A percentile compares a stretch with the other conserved stretches of the same genome.
phyloP scores from a whole-genome alignment of 2,797 vertebrate genomes.

The Sarcoramphus papa region DNA sequence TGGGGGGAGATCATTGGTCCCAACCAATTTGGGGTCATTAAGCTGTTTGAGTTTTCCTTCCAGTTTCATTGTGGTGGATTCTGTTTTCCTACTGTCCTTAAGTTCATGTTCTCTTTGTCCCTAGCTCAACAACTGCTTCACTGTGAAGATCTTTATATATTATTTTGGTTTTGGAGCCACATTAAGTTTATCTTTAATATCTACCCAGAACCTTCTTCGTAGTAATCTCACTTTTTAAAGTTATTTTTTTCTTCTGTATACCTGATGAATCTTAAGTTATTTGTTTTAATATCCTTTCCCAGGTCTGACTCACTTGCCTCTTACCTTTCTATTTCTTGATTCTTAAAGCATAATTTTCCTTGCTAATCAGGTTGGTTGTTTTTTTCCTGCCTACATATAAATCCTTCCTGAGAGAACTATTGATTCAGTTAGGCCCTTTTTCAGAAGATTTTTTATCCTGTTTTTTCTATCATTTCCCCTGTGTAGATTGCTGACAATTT shows the following conservation, averaged over 20 bases:
- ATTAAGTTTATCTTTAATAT: neutral
- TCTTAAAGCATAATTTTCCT: neutral
- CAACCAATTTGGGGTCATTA: neutral
- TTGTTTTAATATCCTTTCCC: neutral
- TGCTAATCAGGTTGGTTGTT: neutral
- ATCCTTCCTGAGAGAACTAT: neutral
- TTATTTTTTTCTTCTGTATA: neutral
- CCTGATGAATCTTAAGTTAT: neutral
- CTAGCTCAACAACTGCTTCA: neutral
- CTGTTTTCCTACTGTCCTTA: neutral
- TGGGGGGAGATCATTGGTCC: neutral
- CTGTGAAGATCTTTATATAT: neutral
- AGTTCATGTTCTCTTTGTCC: neutral
- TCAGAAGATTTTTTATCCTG: neutral
- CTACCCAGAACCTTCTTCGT: neutral
- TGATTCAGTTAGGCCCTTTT: neutral
- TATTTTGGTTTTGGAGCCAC: neutral
- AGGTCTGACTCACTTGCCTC: neutral
- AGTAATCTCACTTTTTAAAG: neutral
- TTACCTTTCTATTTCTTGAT: neutral
- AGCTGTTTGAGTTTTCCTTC: neutral
- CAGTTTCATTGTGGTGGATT: neutral
- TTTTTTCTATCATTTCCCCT: neutral
- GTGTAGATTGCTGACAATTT: neutral
- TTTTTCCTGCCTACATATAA: neutral